Evolutionary conservation across 2,797 vertebrate genomes (phyloP), one percentile per base, ranked within the genome.

Genomic region (Centroberyx gerrardi): DNA sequence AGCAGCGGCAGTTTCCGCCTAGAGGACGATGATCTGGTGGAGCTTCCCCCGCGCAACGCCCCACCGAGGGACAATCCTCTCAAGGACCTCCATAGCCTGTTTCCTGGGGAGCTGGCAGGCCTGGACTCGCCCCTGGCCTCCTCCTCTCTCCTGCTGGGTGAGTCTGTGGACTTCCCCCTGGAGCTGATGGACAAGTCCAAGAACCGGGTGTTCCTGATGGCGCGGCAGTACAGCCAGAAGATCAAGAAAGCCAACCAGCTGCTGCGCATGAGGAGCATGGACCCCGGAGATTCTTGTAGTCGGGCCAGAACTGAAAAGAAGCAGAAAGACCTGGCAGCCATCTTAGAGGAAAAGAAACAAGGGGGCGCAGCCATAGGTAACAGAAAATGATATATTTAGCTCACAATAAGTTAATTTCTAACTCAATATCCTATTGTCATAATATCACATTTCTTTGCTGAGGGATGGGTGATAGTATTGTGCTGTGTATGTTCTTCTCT

Each of bases 171-270:
- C 80, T 92, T 93, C 48, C 88, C 95, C 8, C 18, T 93, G 71
- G 97, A 96, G 1, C 76, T 92, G 59, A 88, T 86, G 31, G 98
- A 99, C 70, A 98, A 96, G 88, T 95, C 94, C 4, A 98, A 96
- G 82, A 99, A 95, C 86, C 95, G 96, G 42, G 98, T 99, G 68
- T 98, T 99, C 81, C 91, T 97, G 78, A 99, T 99, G 98, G 98
- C 98, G 2, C 95, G 98, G 51, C 98, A 99, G 62, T 99, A 99
- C 73, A 99, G 98, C 85, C 98, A 99, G 90, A 99, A 99, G 94
- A 99, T 99, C 87, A 99, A 97, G 93, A 99, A 96, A 83, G 97
- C 98, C 72, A 99, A 99, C 76, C 98, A 99, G 71, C 95, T 99
- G 86, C 90, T 99, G 82, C 97, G 97, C 87, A 97, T 97, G 93